Evolutionary conservation across 2,797 vertebrate species (phyloP), one percentile per base, ranked within the genome.

Genomic region (Phrynocephalus vlangalii): DNA sequence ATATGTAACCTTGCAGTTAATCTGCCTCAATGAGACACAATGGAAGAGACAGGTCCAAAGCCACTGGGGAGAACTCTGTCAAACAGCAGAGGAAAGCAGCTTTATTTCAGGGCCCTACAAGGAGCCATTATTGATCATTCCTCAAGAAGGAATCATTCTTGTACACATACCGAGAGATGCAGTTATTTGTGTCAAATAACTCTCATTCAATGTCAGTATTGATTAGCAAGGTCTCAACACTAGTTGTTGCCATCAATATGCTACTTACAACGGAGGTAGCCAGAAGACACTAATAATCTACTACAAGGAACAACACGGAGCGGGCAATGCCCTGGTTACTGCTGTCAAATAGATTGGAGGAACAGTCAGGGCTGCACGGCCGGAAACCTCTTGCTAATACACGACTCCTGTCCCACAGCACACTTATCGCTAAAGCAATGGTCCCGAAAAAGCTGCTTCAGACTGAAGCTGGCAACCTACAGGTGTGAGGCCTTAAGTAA

Each of bases 1-100:
- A 97, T 93, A 97, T 96, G 96, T 97, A 97, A 97, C 98, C 97
- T 97, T 96, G 95, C 96, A 94, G 93, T 96, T 97, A 96, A 90
- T 94, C 95, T 95, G 96, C 95, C 96, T 85, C 86, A 92, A 96
- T 96, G 96, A 97, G 95, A 95, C 92, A 96, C 95, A 96, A 44
- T 87, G 94, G 95, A 96, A 97, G 94, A 97, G 96, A 96, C 97
- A 97, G 96, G 91, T 94, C 92, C 83, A 80, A 85, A 86, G 87
- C 92, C 96, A 96, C 94, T n/a, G 60, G 95, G 95, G 97, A 96
- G 94, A 96, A 95, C 89, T 88, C 95, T 93, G 95, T 94, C 95
- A 94, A 90, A 95, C 38, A 95, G 94, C 92, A 93, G 92, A 95
- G 93, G 33, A 95, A 95, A 97, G 95, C 92, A 94, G 93, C 94